phyloP scores from a whole-genome alignment of 2,888 invertebrate species.

The Autographa pulchrina region DNA sequence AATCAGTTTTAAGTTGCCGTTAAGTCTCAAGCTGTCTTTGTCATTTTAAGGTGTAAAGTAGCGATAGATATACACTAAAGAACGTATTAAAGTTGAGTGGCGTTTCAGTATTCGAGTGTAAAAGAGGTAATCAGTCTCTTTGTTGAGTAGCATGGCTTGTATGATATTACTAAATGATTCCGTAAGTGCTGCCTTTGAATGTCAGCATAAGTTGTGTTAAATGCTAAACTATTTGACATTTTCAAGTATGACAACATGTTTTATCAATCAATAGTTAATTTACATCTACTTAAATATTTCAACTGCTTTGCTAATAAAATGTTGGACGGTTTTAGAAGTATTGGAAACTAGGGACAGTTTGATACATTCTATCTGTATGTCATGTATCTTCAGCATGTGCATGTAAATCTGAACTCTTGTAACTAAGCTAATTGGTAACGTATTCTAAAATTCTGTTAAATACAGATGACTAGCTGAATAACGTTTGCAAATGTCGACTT shows the following conservation, averaged over 20 bases:
- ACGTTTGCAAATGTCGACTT: conserved; percentile 85
- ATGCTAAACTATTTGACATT: background rate
- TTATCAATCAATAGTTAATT: background rate
- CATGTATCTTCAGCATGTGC: background rate
- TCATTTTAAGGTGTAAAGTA: too few relatives aligned
- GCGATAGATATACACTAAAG: too few relatives aligned
- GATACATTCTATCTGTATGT: background rate
- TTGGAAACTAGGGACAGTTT: background rate
- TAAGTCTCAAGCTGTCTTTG: too few relatives aligned
- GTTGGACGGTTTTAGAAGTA: background rate
- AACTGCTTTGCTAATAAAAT: background rate
- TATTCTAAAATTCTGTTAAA: conserved; percentile 71
- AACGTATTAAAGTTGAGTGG: too few relatives aligned
- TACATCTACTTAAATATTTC: background rate
- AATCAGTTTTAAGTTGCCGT: too few relatives aligned
- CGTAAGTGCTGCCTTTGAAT: background rate
- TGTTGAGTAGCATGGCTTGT: background rate
- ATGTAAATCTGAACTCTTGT: conserved; percentile 15
- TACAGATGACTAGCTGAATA: conserved; percentile 77
- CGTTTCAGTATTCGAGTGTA: background rate
- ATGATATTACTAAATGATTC: conserved; percentile 1
- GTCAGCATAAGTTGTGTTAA: background rate
- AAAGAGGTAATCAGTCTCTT: background rate
- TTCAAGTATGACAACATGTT: conserved; percentile 2
- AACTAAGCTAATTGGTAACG: conserved; percentile 54